Evolutionary conservation across 1,140 invertebrate genomes (phyloP), one percentile per base, ranked within the genome.

Genomic region (Philaenus spumarius): DNA sequence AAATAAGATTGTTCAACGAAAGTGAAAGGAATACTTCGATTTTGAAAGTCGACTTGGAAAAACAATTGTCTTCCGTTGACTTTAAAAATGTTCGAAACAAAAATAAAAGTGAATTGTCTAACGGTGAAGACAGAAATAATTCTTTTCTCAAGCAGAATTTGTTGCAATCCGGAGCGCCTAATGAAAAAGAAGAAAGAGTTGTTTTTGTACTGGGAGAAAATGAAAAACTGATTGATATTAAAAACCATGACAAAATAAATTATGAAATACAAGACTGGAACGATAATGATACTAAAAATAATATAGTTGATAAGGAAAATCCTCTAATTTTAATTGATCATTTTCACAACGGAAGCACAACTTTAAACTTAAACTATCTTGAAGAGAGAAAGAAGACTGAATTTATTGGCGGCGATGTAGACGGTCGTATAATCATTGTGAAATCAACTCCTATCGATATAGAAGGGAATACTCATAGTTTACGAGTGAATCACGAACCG

Each of bases 201-300:
- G 74, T 86, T n/a, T 89, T 89, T 67, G 85, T 85, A 9, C 72
- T 89, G 12, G 87, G 87, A n/a, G 85, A 85, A 48, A 81, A 88
- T 68, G 85, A 88, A 45, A 79, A 81, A 63, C 66, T 83, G 51
- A 75, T 83, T 11, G 73, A 77, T 11, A 63, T 79, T 43, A 82
- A 80, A 54, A 24, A 40, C 7, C 30, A 39, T 17, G 50, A 53
- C 26, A 22, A 43, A 24, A 40, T 22, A 55, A 55, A 12, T 14
- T 45, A 11, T 34, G 26, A 54, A 22, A 54, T 6, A 3, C 9
- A 15, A 14, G 22, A 30, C 2, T 54, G 6, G 34, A n/a, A 37
- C 17, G 11, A 30, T 39, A 20, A 23, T 30, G 2, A 26, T 14
- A 15, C 14, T 3, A 14, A 42, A 20, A 39, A 22, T 3, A 43